Base-by-base conservation (phyloP, 1,140 invertebrate species). In the Steinernema khuongi region DNA sequence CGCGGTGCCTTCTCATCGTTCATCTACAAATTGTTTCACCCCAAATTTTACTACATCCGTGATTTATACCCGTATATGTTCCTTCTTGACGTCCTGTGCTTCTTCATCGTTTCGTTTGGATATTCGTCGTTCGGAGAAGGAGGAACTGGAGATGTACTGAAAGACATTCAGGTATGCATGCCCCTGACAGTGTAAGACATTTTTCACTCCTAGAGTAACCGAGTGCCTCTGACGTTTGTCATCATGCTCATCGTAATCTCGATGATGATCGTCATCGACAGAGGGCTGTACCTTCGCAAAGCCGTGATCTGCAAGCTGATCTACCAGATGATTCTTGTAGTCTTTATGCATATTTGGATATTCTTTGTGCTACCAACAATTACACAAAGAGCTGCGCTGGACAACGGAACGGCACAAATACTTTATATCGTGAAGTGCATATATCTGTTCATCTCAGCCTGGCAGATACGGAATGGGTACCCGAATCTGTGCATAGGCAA, bases 61-160 rank as follows among this genome's bases (percentile, higher is more conserved):
- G 96, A 99, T 89, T 93, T 98, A 1, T 99, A 99, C 87, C 93
- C 95, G 0, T 92, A 92, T 80, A 98, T 99, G 94, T 99, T 99
- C 86, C 89, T 97, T 67, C 97, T 96, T 85, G 96, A 99, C 86
- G 97, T 99, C 84, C 91, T 97, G 81, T 97, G 96, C 85, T 97
- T 99, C 85, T 89, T 99, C 74, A 92, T 99, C 2, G 89, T 99
- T 22, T 92, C 97, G 60, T 95, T 99, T 87, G 94, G 94, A 68
- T 99, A 96, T 86, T 92, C 92, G 30, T 91, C 94, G 11, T 99
- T 99, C 81, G 88, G 83, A 22, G 83, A 85, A 73, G 79, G 74
- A 26, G 72, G 79, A 36, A 75, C 79, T 29, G 75, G 74, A 44
- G 71, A 77, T 50, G 74, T 79, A 28, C 31, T 79, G 26, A 69